Conservation (phyloP, 2,888 invertebrate species). For the Homarus gammarus region DNA sequence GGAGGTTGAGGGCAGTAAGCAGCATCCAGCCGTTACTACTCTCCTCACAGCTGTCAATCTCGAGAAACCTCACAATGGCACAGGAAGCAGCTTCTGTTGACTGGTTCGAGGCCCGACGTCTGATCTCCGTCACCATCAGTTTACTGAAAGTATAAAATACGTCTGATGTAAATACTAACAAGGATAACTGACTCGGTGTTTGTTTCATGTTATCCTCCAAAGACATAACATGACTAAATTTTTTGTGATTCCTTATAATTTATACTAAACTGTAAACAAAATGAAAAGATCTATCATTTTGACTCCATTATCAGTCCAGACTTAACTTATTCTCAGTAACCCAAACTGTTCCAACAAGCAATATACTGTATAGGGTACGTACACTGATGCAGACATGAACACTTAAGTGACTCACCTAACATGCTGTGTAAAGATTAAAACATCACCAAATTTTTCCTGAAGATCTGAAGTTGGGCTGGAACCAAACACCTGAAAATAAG, state of each 20-base stretch:
- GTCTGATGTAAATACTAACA: too few relatives aligned
- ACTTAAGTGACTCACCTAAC: slow-evolving; percentile 51
- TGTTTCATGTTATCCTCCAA: too few relatives aligned
- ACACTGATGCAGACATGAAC: neutral
- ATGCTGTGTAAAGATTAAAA: slow-evolving; percentile 69
- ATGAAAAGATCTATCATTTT: too few relatives aligned
- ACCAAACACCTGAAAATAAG: slow-evolving; percentile 89
- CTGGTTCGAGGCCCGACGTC: slow-evolving; percentile 96
- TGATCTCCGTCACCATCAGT: slow-evolving; percentile 97
- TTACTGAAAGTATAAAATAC: slow-evolving; percentile 98
- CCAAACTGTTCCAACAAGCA: neutral
- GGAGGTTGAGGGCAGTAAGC: slow-evolving; percentile 91
- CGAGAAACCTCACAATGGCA: slow-evolving; percentile 97
- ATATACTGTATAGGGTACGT: neutral
- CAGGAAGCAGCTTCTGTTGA: slow-evolving; percentile 97
- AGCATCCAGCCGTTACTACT: slow-evolving; percentile 98
- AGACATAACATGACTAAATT: too few relatives aligned
- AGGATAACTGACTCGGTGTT: too few relatives aligned
- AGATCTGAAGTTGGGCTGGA: slow-evolving; percentile 95
- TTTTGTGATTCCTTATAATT: too few relatives aligned
- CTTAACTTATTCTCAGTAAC: too few relatives aligned
- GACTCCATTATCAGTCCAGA: too few relatives aligned
- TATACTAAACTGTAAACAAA: too few relatives aligned
- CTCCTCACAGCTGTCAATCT: slow-evolving; percentile 92
- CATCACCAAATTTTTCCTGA: slow-evolving; percentile 91